Base-by-base conservation (phyloP, 2,888 invertebrate species). In the Leptarthrus brevirostris region DNA sequence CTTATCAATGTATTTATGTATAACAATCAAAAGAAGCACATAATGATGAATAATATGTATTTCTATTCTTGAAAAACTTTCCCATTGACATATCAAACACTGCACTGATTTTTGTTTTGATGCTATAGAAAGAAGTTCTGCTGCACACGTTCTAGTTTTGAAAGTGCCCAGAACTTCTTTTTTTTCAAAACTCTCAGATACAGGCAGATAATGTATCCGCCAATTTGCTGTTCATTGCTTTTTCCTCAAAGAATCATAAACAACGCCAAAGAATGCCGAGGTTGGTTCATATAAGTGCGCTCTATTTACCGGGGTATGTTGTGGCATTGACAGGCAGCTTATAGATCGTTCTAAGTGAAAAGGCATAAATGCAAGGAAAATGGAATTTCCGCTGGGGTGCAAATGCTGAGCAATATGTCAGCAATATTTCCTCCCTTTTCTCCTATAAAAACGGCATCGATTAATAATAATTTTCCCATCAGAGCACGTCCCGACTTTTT, bases 391-490 rank as follows among this genome's bases (percentile, higher is more conserved):
- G 30, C 47, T 26, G 49, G 47, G 66, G 66, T 49, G 49, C 49
- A 69, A 69, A 69, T 69, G 49, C 49, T 69, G 22, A 49, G 66
- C 66, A 69, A 69, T 69, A 69, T 69, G 66, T 69, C 66, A 69
- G 66, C 66, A 69, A 69, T 69, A 69, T 69, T 69, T 69, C 66
- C 66, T 49, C 66, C 66, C 49, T 12, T n/a, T 49, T 3, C 61
- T 47, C 49, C 30, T 26, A 44, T 64, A 44, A 64, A 64, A 64
- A 44, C 22, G 26, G 66, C 66, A 69, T 69, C 49, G 66, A 69
- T 69, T 69, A 69, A 69, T 69, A 69, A 69, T 69, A 69, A 69
- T 69, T 69, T 49, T 49, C 66, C 30, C 66, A 69, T 69, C 66
- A 69, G 14, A 30, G 66, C 26, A 69, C 49, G 49, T 69, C 30